Percentiles rank a stretch among this genome's conserved stretches.
phyloP scores from a whole-genome alignment of 2,797 vertebrate species.

The Cirrhinus mrigala region DNA sequence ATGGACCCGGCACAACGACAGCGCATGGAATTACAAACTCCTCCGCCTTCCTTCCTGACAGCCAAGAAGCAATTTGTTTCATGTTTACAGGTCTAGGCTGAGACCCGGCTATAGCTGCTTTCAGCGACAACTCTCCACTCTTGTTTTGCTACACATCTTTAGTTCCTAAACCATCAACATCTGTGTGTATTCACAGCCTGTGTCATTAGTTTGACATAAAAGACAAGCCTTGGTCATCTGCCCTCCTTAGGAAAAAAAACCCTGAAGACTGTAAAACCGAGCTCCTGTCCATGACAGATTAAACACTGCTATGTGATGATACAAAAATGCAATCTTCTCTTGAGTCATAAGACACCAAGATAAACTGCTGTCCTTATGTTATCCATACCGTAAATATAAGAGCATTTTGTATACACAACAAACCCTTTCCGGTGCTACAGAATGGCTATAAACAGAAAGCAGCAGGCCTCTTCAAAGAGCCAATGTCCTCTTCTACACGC shows the following conservation, averaged over 20 bases:
- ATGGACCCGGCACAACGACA: slow-evolving; percentile 71
- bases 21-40: slow-evolving; percentile 76
- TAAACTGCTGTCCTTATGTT: slow-evolving; percentile 39
- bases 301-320: slow-evolving; percentile 6
- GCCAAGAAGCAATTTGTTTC: slow-evolving; percentile 81
- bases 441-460: slow-evolving; percentile 37
- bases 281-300: background rate
- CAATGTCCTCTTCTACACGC: slow-evolving; percentile 12
- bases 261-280: background rate
- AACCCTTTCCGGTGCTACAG: slow-evolving; percentile 11
- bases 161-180: background rate
- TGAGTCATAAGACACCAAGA: slow-evolving; percentile 21
- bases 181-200: slow-evolving; percentile 1
- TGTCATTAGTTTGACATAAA: slow-evolving; percentile 14
- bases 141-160: slow-evolving; percentile 61
- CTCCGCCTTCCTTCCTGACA: slow-evolving; percentile 79
- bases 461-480: slow-evolving; percentile 28
- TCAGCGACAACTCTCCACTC: slow-evolving; percentile 53
- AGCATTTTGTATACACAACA: slow-evolving; percentile 36
- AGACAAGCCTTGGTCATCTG: background rate
- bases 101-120: slow-evolving; percentile 71
- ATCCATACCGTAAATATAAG: slow-evolving; percentile 50
- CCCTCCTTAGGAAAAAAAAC: background rate
- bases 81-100: slow-evolving; percentile 76
- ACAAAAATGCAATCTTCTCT: slow-evolving; percentile 25